phyloP scores from a whole-genome alignment of 2,113 vertebrate species.

The Dromiciops gliroides region DNA sequence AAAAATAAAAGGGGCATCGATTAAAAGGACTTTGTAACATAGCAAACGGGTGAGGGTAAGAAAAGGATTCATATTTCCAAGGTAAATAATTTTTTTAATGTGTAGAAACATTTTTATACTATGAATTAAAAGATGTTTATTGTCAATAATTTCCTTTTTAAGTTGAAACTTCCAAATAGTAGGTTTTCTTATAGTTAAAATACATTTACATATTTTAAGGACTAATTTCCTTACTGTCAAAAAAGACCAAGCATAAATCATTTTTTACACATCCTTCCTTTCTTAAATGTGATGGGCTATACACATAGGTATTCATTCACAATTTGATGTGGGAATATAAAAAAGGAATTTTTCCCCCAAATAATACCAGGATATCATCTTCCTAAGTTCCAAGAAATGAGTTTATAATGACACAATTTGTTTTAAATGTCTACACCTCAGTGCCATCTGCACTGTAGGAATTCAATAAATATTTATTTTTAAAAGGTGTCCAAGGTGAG shows the following conservation, averaged over 20 bases:
- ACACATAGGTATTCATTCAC: not conserved
- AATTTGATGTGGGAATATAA: not conserved
- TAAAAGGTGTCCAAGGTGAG: not conserved
- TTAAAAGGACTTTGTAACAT: not conserved
- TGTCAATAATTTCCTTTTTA: not conserved
- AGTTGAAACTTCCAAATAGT: conserved; percentile 23
- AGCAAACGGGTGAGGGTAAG: not conserved
- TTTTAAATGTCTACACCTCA: not conserved
- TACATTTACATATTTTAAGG: conserved; percentile 5
- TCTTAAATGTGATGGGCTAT: not conserved
- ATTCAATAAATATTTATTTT: not conserved
- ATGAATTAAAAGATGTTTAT: not conserved
- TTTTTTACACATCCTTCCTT: not conserved
- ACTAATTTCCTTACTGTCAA: conserved; percentile 24
- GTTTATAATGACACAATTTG: conserved; percentile 1
- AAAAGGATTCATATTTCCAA: not conserved
- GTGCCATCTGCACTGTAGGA: not conserved
- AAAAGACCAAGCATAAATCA: not conserved
- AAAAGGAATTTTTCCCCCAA: conserved; percentile 5
- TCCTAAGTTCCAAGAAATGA: not conserved
- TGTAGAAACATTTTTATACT: not conserved
- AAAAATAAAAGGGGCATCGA: not conserved
- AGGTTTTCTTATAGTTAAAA: not conserved
- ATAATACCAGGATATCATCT: not conserved
- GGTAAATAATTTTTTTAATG: not conserved